These are phyloP conservation scores for Dendrolimus houi DNA, from an alignment of 2,888 invertebrate genomes.

Conservation along the genomic window DNA sequence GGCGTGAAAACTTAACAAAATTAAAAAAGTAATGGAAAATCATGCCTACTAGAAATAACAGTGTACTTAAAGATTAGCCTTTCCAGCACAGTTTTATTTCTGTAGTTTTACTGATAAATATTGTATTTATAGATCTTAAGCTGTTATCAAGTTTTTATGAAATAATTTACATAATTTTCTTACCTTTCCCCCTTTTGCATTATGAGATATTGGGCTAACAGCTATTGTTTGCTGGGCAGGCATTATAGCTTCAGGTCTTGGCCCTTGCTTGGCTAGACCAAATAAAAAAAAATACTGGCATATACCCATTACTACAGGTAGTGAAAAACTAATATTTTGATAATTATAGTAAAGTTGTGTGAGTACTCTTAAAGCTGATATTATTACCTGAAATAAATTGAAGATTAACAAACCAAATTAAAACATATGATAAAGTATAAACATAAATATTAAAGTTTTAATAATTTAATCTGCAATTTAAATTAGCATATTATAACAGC, in stretches of 20 bases:
- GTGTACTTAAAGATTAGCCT: too few relatives aligned
- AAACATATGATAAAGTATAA: too few relatives aligned
- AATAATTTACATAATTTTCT: conserved; percentile 3
- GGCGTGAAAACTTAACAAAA: too few relatives aligned
- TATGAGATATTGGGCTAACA: conserved; percentile 56
- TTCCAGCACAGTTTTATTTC: too few relatives aligned
- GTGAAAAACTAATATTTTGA: conserved; percentile 30
- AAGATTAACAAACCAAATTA: too few relatives aligned
- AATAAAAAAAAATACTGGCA: conserved; percentile 74
- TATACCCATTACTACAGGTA: conserved; percentile 76
- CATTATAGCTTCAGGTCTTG: conserved; percentile 69
- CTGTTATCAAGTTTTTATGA: neutral
- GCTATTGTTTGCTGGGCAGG: conserved; percentile 79
- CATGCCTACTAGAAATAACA: too few relatives aligned
- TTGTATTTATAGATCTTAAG: too few relatives aligned
- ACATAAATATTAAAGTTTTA: too few relatives aligned
- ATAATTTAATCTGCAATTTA: too few relatives aligned
- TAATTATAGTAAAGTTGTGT: conserved; percentile 59
- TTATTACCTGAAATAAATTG: conserved; percentile 56
- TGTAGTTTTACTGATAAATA: too few relatives aligned
- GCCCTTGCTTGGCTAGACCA: conserved; percentile 50
- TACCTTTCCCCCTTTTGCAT: conserved; percentile 79
- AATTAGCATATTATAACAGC: too few relatives aligned
- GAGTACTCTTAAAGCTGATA: conserved; percentile 56
- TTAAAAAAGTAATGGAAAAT: too few relatives aligned